Evolutionary conservation across 2,797 vertebrate genomes (phyloP).

Genomic region (Fistularia tabacaria): DNA sequence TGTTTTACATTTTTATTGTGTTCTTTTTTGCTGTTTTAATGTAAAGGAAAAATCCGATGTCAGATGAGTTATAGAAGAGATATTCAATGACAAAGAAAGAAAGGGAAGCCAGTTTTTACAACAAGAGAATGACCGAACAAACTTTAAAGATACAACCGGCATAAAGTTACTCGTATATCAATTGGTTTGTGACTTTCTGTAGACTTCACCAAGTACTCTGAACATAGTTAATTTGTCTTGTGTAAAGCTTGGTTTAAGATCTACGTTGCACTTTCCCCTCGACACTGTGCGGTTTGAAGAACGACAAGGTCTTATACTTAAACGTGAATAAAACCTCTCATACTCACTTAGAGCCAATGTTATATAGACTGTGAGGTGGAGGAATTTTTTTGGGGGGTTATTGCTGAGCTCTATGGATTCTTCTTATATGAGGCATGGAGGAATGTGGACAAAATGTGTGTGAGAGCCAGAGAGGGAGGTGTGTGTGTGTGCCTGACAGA

Average conservation of each 20-base stretch:
- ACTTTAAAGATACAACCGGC: slow-evolving; percentile 13
- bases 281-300: slow-evolving; percentile 6
- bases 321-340: slow-evolving; percentile 23
- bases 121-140: slow-evolving; percentile 19
- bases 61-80: too few species aligned
- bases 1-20: too few species aligned
- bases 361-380: slow-evolving; percentile 13
- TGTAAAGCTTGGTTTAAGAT: slow-evolving; percentile 13
- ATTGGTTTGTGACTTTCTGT: slow-evolving; percentile 17
- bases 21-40: too few species aligned
- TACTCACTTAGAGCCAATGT: slow-evolving; percentile 14
- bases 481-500: slow-evolving; percentile 11
- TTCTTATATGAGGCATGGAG: slow-evolving; percentile 5
- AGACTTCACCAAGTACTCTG: slow-evolving; percentile 6
- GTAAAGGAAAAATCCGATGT: too few species aligned
- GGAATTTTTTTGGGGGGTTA: neutral
- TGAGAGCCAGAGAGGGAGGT: neutral
- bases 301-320: slow-evolving; percentile 16
- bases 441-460: slow-evolving; percentile 4
- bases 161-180: slow-evolving; percentile 21
- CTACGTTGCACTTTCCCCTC: slow-evolving; percentile 21
- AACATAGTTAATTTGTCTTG: slow-evolving; percentile 14
- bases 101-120: slow-evolving; percentile 10
- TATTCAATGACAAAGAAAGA: neutral
- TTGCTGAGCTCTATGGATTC: slow-evolving; percentile 24